Percentiles rank a stretch among this genome's conserved stretches.
Evolutionary conservation across 2,797 vertebrate genomes (phyloP).

Genomic region (Amniataba percoides): DNA sequence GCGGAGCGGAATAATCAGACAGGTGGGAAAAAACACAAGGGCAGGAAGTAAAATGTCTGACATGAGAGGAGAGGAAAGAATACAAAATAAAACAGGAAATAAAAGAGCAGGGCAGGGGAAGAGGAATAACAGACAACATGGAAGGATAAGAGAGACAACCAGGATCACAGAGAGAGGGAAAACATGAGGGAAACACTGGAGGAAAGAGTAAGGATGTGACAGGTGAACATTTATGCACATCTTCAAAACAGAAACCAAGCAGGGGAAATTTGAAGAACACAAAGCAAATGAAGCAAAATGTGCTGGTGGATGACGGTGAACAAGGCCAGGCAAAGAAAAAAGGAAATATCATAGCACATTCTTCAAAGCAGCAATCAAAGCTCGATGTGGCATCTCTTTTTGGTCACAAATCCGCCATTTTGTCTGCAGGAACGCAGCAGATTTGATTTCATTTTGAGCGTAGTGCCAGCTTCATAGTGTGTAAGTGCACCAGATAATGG

Average conservation of each 20-base stretch:
- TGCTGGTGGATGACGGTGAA: not conserved
- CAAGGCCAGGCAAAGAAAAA: not conserved
- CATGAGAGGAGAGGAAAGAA: too few species aligned
- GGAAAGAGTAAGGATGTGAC: too few species aligned
- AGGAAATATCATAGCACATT: too few species aligned
- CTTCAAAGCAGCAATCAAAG: not conserved
- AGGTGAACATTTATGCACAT: not conserved
- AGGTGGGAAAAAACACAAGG: too few species aligned
- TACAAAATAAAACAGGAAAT: too few species aligned
- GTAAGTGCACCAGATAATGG: slow-evolving; percentile 19
- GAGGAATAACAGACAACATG: too few species aligned
- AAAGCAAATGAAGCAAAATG: not conserved
- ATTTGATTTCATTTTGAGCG: not conserved
- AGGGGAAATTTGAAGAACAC: not conserved
- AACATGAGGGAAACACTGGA: too few species aligned
- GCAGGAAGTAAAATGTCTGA: too few species aligned
- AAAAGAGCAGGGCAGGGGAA: too few species aligned
- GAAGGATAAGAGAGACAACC: too few species aligned
- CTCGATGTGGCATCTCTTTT: not conserved
- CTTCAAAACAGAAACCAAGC: not conserved
- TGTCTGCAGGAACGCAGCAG: not conserved
- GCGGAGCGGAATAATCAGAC: too few species aligned
- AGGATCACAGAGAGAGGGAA: too few species aligned
- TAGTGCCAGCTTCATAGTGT: not conserved
- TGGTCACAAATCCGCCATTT: not conserved